Evolutionary conservation across 2,888 invertebrate genomes (phyloP).

Genomic region (Phorcus lineatus): DNA sequence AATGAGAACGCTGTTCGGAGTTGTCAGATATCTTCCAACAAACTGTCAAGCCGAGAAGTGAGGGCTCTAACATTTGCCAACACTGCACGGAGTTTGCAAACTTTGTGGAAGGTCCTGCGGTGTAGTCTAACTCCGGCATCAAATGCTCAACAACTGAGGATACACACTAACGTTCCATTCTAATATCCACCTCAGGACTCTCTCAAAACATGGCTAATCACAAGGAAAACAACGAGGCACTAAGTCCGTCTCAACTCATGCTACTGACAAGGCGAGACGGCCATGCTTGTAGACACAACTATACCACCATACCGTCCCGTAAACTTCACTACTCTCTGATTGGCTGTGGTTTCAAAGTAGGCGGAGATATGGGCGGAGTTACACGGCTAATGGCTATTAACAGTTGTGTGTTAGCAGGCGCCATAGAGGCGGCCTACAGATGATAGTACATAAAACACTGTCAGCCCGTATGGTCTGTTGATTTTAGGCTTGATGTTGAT

Average conservation of each 20-base stretch:
- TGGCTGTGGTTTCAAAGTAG: background rate
- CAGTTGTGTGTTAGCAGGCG: slow-evolving; percentile 21
- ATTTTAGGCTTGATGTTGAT: slow-evolving; percentile 16
- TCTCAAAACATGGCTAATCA: slow-evolving; percentile 5
- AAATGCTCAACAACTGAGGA: too few relatives aligned
- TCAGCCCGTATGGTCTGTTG: slow-evolving; percentile 19
- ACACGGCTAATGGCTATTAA: slow-evolving; percentile 1
- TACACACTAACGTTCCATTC: background rate
- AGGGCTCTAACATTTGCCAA: too few relatives aligned
- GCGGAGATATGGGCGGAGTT: slow-evolving; percentile 18
- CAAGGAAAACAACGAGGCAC: background rate
- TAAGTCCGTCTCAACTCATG: background rate
- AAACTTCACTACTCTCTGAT: background rate
- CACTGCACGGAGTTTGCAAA: background rate
- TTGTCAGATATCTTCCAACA: too few relatives aligned
- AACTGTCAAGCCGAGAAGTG: too few relatives aligned
- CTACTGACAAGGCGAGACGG: background rate
- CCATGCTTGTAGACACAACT: background rate
- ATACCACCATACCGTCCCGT: background rate
- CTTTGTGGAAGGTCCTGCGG: background rate
- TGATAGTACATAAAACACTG: slow-evolving; percentile 7
- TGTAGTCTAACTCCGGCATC: too few relatives aligned
- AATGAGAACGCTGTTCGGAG: too few relatives aligned
- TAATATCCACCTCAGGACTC: background rate
- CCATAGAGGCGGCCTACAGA: background rate